These are phyloP conservation scores for Maconellicoccus hirsutus DNA, from an alignment of 1,140 invertebrate species.

Conservation along the genomic window DNA sequence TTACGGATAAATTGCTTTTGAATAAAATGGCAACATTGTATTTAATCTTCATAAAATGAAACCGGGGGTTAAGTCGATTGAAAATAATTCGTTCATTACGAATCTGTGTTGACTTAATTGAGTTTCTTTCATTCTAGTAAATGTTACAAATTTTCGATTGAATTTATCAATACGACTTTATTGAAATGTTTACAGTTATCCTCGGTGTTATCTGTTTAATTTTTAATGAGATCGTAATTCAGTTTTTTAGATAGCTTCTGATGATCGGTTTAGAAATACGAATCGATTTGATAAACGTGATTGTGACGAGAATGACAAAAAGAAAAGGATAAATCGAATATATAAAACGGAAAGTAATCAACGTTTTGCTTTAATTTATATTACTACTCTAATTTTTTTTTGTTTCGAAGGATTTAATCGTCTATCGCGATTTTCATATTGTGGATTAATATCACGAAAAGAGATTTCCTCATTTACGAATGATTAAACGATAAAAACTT, in stretches of 20 bases:
- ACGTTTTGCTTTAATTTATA: too few relatives aligned
- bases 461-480: too few relatives aligned
- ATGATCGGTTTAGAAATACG: neutral
- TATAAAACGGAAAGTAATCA: too few relatives aligned
- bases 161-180: neutral
- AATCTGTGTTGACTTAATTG: neutral
- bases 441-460: too few relatives aligned
- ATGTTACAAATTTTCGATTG: neutral
- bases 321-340: too few relatives aligned
- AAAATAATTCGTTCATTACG: slow-evolving; percentile 9
- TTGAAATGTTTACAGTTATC: neutral
- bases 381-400: too few relatives aligned
- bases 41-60: neutral
- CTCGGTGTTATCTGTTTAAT: neutral
- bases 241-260: neutral
- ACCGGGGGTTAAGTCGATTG: neutral
- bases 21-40: neutral
- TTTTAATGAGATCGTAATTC: neutral
- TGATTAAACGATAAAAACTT: too few relatives aligned
- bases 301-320: too few relatives aligned
- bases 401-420: too few relatives aligned
- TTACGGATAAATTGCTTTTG: neutral
- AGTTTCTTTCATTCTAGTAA: neutral
- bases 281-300: too few relatives aligned
- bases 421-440: too few relatives aligned